Conservation (phyloP, 2,113 vertebrate species). For the Cygnus buccinator region DNA sequence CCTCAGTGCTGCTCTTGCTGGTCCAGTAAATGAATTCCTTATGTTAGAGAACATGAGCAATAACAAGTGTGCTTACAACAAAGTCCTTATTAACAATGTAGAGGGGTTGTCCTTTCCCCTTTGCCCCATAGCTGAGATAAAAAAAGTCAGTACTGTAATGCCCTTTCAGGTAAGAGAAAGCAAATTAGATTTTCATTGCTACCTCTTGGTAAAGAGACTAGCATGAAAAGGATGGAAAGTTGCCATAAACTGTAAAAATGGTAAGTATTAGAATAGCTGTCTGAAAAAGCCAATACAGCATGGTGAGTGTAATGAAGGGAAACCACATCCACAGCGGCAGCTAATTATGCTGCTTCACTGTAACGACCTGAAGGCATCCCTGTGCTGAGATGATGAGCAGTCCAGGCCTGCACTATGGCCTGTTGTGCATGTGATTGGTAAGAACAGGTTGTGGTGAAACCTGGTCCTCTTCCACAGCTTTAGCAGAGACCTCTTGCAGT, state of each 20-base stretch:
- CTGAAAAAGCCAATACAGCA: neutral
- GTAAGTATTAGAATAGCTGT: neutral
- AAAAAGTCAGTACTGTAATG: neutral
- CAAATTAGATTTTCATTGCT: neutral
- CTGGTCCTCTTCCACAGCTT: neutral
- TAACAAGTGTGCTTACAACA: neutral
- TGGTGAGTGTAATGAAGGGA: neutral
- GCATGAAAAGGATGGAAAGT: neutral
- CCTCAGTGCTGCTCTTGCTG: neutral
- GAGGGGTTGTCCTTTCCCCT: neutral
- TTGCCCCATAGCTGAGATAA: neutral
- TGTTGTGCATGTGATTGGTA: accelerated
- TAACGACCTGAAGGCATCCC: neutral
- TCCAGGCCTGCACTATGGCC: neutral
- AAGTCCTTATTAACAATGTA: neutral
- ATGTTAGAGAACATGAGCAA: neutral
- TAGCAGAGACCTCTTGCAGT: neutral
- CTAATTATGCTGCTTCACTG: neutral
- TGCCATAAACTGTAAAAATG: neutral
- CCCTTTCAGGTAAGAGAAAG: neutral
- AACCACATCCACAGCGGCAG: neutral
- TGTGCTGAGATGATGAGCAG: neutral
- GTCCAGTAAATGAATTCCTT: neutral
- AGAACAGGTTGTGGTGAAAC: neutral
- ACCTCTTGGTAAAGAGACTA: neutral